These are phyloP conservation scores for Enteromius radiatus DNA, from an alignment of 2,797 vertebrate genomes.

Conservation along the genomic window DNA sequence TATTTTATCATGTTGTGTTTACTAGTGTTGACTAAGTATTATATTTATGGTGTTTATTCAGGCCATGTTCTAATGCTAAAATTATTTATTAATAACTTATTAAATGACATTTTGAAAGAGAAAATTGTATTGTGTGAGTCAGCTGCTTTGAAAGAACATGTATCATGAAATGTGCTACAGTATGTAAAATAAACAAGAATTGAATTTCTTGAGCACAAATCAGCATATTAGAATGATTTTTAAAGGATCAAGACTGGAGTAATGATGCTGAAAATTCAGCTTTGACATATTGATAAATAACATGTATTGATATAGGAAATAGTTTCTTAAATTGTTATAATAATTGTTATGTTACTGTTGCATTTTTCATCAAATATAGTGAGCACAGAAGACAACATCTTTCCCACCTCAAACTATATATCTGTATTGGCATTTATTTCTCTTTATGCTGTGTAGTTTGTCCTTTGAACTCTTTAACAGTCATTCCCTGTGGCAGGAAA, in stretches of 20 bases:
- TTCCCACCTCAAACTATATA: not conserved
- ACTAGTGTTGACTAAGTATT: not conserved
- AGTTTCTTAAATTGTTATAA: not conserved
- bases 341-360: not conserved
- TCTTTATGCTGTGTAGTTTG: slow-evolving; percentile 38
- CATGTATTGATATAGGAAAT: not conserved
- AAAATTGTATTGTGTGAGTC: not conserved
- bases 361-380: not conserved
- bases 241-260: not conserved
- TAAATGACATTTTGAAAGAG: not conserved
- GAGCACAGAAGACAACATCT: not conserved
- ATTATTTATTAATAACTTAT: not conserved
- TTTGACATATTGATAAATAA: not conserved
- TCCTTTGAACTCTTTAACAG: slow-evolving; percentile 53
- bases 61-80: not conserved
- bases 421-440: slow-evolving; percentile 51
- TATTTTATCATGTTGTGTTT: not conserved
- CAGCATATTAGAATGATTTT: not conserved
- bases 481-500: slow-evolving; percentile 43
- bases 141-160: not conserved
- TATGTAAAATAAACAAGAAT: not conserved
- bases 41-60: not conserved
- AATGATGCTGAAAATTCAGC: not conserved
- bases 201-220: not conserved
- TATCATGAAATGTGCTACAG: not conserved